Conservation (phyloP, 2,888 invertebrate species). For the Aelia acuminata region DNA sequence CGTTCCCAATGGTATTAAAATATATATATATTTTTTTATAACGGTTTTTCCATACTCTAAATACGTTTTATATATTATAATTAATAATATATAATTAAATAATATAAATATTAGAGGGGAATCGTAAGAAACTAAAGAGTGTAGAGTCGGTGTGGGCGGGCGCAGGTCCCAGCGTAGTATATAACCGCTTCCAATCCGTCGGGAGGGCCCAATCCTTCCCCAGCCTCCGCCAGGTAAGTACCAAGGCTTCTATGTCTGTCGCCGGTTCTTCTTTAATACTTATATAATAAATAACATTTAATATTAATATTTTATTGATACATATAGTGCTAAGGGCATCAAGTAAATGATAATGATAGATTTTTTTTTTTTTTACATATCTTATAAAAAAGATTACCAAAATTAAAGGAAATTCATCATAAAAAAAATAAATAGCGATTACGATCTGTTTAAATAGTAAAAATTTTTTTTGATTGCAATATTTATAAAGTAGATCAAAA, state of each 20-base stretch:
- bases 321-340: background rate
- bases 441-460: too few species aligned
- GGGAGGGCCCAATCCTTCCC: background rate
- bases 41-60: too few species aligned
- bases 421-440: too few species aligned
- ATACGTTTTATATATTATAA: background rate
- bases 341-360: too few species aligned
- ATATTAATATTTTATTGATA: background rate
- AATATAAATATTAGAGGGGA: background rate
- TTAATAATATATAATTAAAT: background rate
- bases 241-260: slow-evolving; percentile 5
- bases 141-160: background rate
- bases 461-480: too few species aligned
- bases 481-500: too few species aligned
- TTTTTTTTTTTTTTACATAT: too few species aligned
- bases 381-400: too few species aligned
- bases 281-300: background rate
- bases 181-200: background rate
- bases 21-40: too few species aligned
- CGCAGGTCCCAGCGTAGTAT: background rate
- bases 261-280: background rate
- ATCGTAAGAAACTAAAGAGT: background rate
- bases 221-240: slow-evolving; percentile 19
- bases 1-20: too few species aligned
- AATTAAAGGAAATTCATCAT: too few species aligned